A percentile compares a stretch with the other conserved stretches of the same genome.
Evolutionary conservation across 2,888 invertebrate species (phyloP).

Genomic region (Watsonalla cultraria): DNA sequence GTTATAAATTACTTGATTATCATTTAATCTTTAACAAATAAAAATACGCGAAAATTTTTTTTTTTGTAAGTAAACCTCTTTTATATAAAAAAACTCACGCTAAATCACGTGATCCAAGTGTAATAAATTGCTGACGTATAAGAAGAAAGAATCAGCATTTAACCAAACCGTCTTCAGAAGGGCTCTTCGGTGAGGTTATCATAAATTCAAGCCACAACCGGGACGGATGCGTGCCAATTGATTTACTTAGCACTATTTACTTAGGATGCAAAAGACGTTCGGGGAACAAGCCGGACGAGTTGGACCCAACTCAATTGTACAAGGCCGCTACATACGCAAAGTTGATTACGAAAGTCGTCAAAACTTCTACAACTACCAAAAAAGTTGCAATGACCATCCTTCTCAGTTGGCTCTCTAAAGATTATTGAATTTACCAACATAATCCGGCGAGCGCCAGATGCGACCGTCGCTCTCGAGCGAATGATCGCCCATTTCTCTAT

Average conservation of each 20-base stretch:
- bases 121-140: not conserved
- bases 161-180: not conserved
- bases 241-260: constrained; percentile 21
- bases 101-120: too few relatives aligned
- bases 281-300: constrained; percentile 8
- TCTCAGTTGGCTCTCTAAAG: constrained; percentile 60
- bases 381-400: constrained; percentile 47
- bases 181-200: constrained; percentile 4
- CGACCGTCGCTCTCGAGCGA: constrained; percentile 46
- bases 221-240: constrained; percentile 12
- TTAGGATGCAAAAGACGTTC: constrained; percentile 28
- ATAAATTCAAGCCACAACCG: constrained; percentile 12
- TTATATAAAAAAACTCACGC: too few relatives aligned
- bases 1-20: too few relatives aligned
- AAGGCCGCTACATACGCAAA: constrained; percentile 34
- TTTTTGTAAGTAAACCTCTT: too few relatives aligned
- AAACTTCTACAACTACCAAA: constrained; percentile 38
- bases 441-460: constrained; percentile 65
- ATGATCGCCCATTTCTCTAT: constrained; percentile 61
- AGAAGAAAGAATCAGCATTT: too few relatives aligned
- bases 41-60: too few relatives aligned
- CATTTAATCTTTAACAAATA: too few relatives aligned
- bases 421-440: constrained; percentile 70
- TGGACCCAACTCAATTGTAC: constrained; percentile 22
- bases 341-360: constrained; percentile 32